Percentiles rank a stretch among this genome's conserved stretches.
Conservation (phyloP, 2,797 vertebrate species). For the Vultur gryphus region DNA sequence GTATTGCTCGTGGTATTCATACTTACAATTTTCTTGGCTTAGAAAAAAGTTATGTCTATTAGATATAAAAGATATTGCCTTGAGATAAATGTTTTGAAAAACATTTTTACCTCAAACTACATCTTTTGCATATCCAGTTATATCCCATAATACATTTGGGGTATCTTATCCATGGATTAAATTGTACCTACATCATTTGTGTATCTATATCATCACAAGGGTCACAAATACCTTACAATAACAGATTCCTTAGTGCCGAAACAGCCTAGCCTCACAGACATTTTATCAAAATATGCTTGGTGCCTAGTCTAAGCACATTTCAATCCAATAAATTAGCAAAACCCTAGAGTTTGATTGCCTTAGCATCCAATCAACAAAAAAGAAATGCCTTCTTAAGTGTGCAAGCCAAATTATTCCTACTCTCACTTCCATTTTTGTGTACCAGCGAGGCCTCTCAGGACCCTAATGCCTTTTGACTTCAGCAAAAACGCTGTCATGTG, state of each 20-base stretch:
- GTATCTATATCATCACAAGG: neutral
- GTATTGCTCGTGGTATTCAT: neutral
- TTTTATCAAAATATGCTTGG: neutral
- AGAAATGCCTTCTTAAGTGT: neutral
- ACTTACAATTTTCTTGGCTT: neutral
- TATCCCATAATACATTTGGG: neutral
- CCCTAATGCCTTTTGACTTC: neutral
- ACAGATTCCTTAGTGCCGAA: neutral
- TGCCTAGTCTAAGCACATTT: neutral
- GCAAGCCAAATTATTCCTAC: neutral
- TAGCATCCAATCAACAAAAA: neutral
- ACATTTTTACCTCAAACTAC: neutral
- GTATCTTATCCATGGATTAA: neutral
- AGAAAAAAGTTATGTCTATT: neutral
- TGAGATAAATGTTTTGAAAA: neutral
- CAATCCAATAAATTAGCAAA: neutral
- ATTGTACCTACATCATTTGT: neutral
- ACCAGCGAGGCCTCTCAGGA: accelerated
- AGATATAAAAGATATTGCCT: neutral
- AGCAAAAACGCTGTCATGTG: neutral
- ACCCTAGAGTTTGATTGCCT: neutral
- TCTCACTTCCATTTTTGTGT: neutral
- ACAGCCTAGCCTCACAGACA: neutral
- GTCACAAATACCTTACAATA: neutral
- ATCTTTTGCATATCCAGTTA: neutral